phyloP scores from a whole-genome alignment of 2,888 invertebrate species.

The Phengaris alcon region DNA sequence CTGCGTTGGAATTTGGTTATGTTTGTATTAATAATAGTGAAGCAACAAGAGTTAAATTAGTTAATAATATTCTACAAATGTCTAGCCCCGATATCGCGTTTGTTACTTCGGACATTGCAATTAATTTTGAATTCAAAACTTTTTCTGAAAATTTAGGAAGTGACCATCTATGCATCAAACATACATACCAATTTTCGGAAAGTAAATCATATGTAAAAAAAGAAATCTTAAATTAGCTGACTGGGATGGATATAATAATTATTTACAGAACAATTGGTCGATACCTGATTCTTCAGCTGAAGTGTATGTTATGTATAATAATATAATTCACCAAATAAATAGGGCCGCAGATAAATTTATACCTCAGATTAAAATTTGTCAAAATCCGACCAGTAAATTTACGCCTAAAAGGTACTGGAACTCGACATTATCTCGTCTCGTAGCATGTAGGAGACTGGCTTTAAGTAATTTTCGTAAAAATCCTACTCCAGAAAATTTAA shows the following conservation, averaged over 20 bases:
- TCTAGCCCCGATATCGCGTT: conserved; percentile 41
- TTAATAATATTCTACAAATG: conserved; percentile 36
- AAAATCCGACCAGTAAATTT: conserved; percentile 36
- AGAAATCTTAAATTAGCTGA: conserved; percentile 38
- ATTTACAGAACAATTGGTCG: conserved; percentile 26
- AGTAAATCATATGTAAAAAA: conserved; percentile 24
- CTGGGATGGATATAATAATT: conserved; percentile 32
- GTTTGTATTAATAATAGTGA: conserved; percentile 36
- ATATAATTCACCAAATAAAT: conserved; percentile 31
- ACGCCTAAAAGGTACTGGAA: conserved; percentile 40
- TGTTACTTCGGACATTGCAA: conserved; percentile 33
- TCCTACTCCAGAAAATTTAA: conserved; percentile 38
- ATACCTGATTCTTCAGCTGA: background rate
- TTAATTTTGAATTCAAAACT: conserved; percentile 35
- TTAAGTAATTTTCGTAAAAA: conserved; percentile 39
- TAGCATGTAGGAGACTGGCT: too few species aligned
- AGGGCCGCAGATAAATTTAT: conserved; percentile 36
- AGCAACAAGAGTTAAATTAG: conserved; percentile 37
- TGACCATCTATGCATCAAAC: conserved; percentile 37
- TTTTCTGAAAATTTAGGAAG: conserved; percentile 39
- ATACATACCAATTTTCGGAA: background rate
- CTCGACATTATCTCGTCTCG: too few species aligned
- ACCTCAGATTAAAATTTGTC: conserved; percentile 34
- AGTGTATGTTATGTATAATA: conserved; percentile 34
- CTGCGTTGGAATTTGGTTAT: conserved; percentile 34